Conservation (phyloP, 92 coral and sea anemone species). For the Ricordea florida region DNA sequence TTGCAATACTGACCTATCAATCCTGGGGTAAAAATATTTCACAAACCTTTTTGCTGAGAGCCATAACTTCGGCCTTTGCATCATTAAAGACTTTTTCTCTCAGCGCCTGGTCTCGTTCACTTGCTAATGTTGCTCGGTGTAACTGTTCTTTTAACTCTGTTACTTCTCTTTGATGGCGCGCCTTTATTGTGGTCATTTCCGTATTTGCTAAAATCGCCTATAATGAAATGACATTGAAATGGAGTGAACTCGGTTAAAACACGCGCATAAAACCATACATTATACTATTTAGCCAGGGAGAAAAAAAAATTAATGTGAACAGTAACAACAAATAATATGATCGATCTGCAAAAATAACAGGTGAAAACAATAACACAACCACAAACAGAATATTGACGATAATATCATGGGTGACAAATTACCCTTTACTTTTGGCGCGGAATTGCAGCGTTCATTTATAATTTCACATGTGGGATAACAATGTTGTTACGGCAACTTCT, state of each 20-base stretch:
- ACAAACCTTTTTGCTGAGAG: slow-evolving; percentile 82
- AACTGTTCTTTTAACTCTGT: slow-evolving; percentile 85
- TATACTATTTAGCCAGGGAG: no score
- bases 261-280: no score
- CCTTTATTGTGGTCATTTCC: slow-evolving; percentile 82
- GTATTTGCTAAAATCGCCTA: slow-evolving; percentile 87
- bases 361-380: no score
- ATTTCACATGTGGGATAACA: no score
- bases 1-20: no score
- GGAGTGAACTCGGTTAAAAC: not conserved
- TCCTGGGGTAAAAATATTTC: not conserved
- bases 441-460: no score
- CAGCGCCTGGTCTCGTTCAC: slow-evolving; percentile 93
- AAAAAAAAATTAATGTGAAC: no score
- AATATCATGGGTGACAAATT: no score
- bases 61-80: slow-evolving; percentile 92
- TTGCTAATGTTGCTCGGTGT: slow-evolving; percentile 86
- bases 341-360: no score
- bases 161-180: slow-evolving; percentile 83
- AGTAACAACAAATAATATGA: not conserved
- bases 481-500: no score
- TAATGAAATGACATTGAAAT: not conserved
- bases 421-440: no score
- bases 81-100: slow-evolving; percentile 96
- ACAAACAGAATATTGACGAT: no score